phyloP scores from a whole-genome alignment of 1,140 invertebrate genomes.

The Temnothorax curvispinosus region DNA sequence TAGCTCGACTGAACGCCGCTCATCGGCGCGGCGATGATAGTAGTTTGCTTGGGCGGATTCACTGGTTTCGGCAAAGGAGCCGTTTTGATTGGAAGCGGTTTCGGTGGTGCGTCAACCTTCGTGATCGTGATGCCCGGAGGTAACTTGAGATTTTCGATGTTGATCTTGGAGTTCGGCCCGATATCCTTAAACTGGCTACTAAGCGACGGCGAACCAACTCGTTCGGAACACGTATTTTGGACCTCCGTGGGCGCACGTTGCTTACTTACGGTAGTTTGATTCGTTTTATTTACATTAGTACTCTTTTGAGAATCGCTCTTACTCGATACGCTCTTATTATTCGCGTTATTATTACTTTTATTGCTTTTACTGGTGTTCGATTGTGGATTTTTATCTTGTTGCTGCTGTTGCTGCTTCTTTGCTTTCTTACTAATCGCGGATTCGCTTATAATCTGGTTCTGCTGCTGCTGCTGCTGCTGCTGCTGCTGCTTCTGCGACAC shows the following conservation, averaged over 20 bases:
- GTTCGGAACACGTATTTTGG: conserved; percentile 67
- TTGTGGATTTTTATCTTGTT: conserved; percentile 73
- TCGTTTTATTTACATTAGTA: conserved; percentile 51
- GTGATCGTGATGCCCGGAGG: conserved; percentile 94
- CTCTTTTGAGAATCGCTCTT: conserved; percentile 67
- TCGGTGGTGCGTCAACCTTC: conserved; percentile 89
- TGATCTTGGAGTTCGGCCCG: conserved; percentile 77
- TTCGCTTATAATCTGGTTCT: conserved; percentile 70
- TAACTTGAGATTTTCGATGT: conserved; percentile 90
- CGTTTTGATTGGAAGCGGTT: conserved; percentile 84
- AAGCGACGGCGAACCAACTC: conserved; percentile 66
- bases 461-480: conserved; percentile 72
- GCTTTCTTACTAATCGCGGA: conserved; percentile 68
- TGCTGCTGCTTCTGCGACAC: conserved; percentile 67
- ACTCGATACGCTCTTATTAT: conserved; percentile 59
- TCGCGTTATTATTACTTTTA: conserved; percentile 64
- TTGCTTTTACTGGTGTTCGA: conserved; percentile 70
- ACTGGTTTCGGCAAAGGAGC: conserved; percentile 78
- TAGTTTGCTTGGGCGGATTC: conserved; percentile 81
- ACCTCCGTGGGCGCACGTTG: conserved; percentile 56
- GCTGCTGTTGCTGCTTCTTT: conserved; percentile 68
- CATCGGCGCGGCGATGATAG: conserved; percentile 84
- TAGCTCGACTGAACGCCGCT: conserved; percentile 81
- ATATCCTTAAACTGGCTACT: conserved; percentile 81
- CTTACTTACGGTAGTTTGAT: conserved; percentile 61